phyloP scores from a whole-genome alignment of 1,140 invertebrate species.

The Lepidotrigona ventralis region DNA sequence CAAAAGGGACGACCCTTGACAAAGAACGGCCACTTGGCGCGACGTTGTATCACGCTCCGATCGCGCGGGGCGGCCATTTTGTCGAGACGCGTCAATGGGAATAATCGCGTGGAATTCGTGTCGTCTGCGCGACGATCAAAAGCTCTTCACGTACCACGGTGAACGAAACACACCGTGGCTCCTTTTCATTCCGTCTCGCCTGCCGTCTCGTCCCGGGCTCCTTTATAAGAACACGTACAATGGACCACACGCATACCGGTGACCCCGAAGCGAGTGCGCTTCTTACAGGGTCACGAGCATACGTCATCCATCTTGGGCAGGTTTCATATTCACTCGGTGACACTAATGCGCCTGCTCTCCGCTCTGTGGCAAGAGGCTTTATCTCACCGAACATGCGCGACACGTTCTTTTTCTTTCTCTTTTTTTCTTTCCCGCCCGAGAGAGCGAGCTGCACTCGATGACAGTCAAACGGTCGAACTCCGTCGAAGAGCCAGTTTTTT shows the following conservation, averaged over 20 bases:
- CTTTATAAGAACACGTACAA: slow-evolving; percentile 60
- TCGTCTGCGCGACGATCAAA: slow-evolving; percentile 59
- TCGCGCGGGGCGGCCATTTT: slow-evolving; percentile 4
- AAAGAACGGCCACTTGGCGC: neutral
- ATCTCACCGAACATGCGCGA: slow-evolving; percentile 35
- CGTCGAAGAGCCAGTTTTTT: neutral
- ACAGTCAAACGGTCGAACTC: slow-evolving; percentile 8
- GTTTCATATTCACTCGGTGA: slow-evolving; percentile 71
- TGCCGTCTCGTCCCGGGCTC: neutral
- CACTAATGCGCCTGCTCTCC: slow-evolving; percentile 70
- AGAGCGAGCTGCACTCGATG: neutral
- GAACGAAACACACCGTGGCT: slow-evolving; percentile 51
- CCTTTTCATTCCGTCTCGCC: slow-evolving; percentile 49
- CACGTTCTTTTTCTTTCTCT: neutral
- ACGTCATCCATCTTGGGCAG: slow-evolving; percentile 73
- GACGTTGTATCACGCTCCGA: neutral
- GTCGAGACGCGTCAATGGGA: slow-evolving; percentile 21
- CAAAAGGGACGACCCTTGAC: neutral
- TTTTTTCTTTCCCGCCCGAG: neutral
- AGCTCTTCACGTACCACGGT: slow-evolving; percentile 58
- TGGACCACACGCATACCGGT: slow-evolving; percentile 75
- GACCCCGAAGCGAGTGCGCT: slow-evolving; percentile 62
- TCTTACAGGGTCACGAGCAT: slow-evolving; percentile 62
- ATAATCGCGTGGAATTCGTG: slow-evolving; percentile 60
- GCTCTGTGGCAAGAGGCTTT: slow-evolving; percentile 37